Base-by-base conservation (phyloP, 2,797 vertebrate species). In the Acridotheres tristis region DNA sequence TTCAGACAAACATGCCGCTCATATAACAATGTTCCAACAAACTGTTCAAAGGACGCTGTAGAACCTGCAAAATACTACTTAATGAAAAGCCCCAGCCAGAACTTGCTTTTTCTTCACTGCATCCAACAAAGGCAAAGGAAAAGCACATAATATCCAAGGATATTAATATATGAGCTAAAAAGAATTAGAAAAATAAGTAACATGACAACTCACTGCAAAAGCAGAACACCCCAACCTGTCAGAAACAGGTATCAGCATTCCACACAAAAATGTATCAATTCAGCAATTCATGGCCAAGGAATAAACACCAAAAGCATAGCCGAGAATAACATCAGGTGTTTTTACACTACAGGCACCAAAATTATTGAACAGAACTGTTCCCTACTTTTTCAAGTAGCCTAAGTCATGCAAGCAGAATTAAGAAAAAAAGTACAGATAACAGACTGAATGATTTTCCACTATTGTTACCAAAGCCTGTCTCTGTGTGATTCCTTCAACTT, bases 1-100 rank as follows among this genome's bases (percentile, higher is more conserved):
- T 36, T 90, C 59, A 92, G 36, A 62, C 32, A 88, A 79, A 72
- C 38, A 48, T 1, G 1, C 10, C 61, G 32, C 27, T 81, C 47
- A 29, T 7, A 3, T 5, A 83, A 80, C 30, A 58, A 16, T 11
- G 21, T 40, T 92, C 25, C 87, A 73, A n/a, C 6, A 74, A 62
- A 27, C 22, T n/a, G 26, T 13, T 85, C 8, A 20, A 76, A 85
- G 69, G 73, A 78, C 0, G 0, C 3, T 9, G 26, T 0, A 77
- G 45, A 93, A 89, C 34, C 67, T 65, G 53, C 23, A 89, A 95
- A 95, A 78, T 29, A 45, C 12, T 48, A 36, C 34, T 87, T 84
- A 32, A 73, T 26, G 20, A 26, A 74, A 85, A 84, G 34, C 15
- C 61, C 23, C 32, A 62, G 16, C 2, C 43, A 88, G 48, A 36